phyloP scores from a whole-genome alignment of 1,140 invertebrate genomes.

The Drosophila equinoxialis region DNA sequence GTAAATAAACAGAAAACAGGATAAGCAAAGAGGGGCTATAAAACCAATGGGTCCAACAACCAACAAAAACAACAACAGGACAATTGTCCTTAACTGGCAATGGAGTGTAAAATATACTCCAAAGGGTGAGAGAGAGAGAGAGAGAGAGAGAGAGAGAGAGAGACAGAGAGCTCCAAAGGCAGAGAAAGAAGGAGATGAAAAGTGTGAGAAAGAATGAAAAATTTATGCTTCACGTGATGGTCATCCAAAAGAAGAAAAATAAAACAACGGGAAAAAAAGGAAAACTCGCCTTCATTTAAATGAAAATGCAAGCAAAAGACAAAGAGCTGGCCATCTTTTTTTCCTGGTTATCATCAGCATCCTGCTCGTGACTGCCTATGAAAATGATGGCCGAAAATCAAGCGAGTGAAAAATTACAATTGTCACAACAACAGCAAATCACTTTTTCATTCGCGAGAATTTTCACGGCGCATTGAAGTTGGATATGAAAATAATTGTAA shows the following conservation, averaged over 20 bases:
- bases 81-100: slow-evolving; percentile 39
- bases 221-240: slow-evolving; percentile 62
- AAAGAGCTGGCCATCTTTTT: not conserved
- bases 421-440: slow-evolving; percentile 80
- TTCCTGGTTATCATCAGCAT: slow-evolving; percentile 5
- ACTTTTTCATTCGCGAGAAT: slow-evolving; percentile 67
- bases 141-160: too few species aligned
- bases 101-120: slow-evolving; percentile 71
- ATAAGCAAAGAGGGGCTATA: slow-evolving; percentile 43
- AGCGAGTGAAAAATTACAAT: slow-evolving; percentile 80
- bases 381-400: slow-evolving; percentile 46
- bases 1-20: slow-evolving; percentile 32
- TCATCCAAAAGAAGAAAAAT: slow-evolving; percentile 24
- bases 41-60: slow-evolving; percentile 63
- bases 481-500: slow-evolving; percentile 75
- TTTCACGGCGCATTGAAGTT: slow-evolving; percentile 75
- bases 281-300: slow-evolving; percentile 73
- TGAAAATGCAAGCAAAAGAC: slow-evolving; percentile 54
- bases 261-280: slow-evolving; percentile 23
- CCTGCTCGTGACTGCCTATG: not conserved
- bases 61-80: slow-evolving; percentile 26
- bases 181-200: not conserved
- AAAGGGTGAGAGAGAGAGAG: slow-evolving; percentile 42
- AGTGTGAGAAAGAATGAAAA: slow-evolving; percentile 48
- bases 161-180: not conserved